These are phyloP conservation scores for Xestia rhomboidea DNA, from an alignment of 2,888 invertebrate genomes.

Conservation along the genomic window DNA sequence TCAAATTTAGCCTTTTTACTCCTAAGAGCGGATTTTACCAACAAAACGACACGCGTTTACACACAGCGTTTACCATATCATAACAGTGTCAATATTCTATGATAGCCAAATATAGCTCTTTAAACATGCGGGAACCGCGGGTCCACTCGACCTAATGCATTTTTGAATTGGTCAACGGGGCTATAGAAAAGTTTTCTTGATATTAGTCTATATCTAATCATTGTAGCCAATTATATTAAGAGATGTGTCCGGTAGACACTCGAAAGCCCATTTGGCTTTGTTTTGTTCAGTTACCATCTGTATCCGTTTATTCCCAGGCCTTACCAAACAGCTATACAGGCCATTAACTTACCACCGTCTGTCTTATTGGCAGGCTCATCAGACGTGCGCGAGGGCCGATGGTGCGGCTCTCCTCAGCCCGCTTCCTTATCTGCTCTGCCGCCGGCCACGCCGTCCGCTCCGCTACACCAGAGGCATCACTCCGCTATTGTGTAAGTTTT, in stretches of 20 bases:
- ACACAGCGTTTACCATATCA: neutral
- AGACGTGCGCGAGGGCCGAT: slow-evolving; percentile 87
- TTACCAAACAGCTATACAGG: neutral
- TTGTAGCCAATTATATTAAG: too few relatives aligned
- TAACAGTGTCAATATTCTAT: neutral
- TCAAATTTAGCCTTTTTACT: neutral
- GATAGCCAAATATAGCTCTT: neutral
- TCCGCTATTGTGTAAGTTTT: slow-evolving; percentile 86
- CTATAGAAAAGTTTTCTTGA: too few relatives aligned
- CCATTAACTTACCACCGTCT: slow-evolving; percentile 45
- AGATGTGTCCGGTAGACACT: too few relatives aligned
- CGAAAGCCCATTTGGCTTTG: too few relatives aligned
- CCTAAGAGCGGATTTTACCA: neutral
- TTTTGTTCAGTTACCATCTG: too few relatives aligned
- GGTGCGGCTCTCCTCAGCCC: slow-evolving; percentile 92
- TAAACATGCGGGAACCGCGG: too few relatives aligned
- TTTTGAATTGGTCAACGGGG: too few relatives aligned
- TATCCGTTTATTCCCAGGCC: too few relatives aligned
- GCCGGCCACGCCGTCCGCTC: slow-evolving; percentile 81
- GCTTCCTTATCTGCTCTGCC: slow-evolving; percentile 92
- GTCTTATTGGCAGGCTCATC: slow-evolving; percentile 82
- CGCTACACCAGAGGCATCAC: slow-evolving; percentile 86
- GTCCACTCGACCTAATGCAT: too few relatives aligned
- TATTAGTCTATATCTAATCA: too few relatives aligned
- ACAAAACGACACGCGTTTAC: neutral